These are phyloP conservation scores for Drosophila sturtevanti DNA, from an alignment of 1,140 invertebrate genomes.

Conservation along the genomic window DNA sequence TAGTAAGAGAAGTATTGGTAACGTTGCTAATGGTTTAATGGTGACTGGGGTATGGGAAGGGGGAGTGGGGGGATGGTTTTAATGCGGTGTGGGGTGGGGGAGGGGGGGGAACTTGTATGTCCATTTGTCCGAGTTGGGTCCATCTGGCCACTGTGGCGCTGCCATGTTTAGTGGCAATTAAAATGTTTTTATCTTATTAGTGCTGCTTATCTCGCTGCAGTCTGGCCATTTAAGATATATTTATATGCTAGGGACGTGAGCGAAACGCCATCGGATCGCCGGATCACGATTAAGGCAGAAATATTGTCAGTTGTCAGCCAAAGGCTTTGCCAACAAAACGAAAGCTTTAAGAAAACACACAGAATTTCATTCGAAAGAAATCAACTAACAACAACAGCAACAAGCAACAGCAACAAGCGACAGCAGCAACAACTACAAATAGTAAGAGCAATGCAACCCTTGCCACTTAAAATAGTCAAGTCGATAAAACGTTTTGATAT, in stretches of 20 bases:
- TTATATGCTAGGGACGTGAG: constrained; percentile 56
- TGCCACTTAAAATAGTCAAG: no score
- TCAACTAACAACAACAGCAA: not conserved
- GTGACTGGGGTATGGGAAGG: no score
- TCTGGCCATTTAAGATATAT: constrained; percentile 55
- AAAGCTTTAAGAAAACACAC: constrained; percentile 19
- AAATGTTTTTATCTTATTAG: constrained; percentile 81
- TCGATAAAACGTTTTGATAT: not conserved
- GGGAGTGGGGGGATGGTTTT: not conserved
- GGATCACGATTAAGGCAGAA: constrained; percentile 53
- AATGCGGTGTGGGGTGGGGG: not conserved
- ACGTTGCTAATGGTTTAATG: no score
- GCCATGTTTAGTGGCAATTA: constrained; percentile 80
- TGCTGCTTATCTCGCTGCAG: constrained; percentile 55
- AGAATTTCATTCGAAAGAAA: not conserved
- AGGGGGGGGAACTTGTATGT: constrained; percentile 41
- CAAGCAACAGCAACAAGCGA: no score
- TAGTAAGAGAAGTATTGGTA: constrained; percentile 12
- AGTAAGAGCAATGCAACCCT: not conserved
- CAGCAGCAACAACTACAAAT: not conserved
- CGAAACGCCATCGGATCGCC: constrained; percentile 49
- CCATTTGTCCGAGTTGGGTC: constrained; percentile 30
- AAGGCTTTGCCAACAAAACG: not conserved
- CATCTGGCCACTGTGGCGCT: constrained; percentile 41
- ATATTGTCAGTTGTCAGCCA: constrained; percentile 39